Evolutionary conservation across 2,113 vertebrate genomes (phyloP), one percentile per base, ranked within the genome.

Genomic region (Rhinopithecus roxellana): DNA sequence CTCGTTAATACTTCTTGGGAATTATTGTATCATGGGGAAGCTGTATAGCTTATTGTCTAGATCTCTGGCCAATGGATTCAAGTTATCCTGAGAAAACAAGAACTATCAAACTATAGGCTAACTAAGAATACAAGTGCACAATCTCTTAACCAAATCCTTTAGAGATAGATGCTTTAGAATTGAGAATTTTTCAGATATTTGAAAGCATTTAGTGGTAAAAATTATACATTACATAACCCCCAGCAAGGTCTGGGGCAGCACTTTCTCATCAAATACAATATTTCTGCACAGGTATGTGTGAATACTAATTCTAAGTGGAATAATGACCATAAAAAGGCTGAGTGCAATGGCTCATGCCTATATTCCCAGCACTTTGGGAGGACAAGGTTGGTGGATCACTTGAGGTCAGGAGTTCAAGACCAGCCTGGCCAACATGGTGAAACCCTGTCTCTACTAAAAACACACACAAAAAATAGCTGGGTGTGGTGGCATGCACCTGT

Each of bases 1-100:
- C 69, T 55, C 20, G 4, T 11, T 80, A 89, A 82, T 40, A 77
- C 25, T 55, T 89, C 67, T 55, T 35, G 2, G 95, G 74, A 94
- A 70, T 69, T 70, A 69, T 57, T 83, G 69, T 80, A 75, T 30
- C 14, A 57, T 59, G 18, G 9, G 4, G 20, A 64, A 80, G 10
- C 72, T 92, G 86, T 61, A 7, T 20, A 77, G 40, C 2, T 94
- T 92, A 35, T 55, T 92, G 3, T 72, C 43, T 94, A 80, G 30
- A 88, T 80, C 87, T 94, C 81, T 80, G 52, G 17, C 25, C 85
- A 86, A 55, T 40, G 30, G 74, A 86, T 70, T 90, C 61, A 95
- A 92, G 83, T 86, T 72, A 93, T 20, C 38, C 87, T 59, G 67
- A 92, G 48, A 92, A 92, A 92, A 90, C 1, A 92, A 82, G 48